Conservation (phyloP, 2,113 vertebrate species). For the Microcebus lehilahytsara region DNA sequence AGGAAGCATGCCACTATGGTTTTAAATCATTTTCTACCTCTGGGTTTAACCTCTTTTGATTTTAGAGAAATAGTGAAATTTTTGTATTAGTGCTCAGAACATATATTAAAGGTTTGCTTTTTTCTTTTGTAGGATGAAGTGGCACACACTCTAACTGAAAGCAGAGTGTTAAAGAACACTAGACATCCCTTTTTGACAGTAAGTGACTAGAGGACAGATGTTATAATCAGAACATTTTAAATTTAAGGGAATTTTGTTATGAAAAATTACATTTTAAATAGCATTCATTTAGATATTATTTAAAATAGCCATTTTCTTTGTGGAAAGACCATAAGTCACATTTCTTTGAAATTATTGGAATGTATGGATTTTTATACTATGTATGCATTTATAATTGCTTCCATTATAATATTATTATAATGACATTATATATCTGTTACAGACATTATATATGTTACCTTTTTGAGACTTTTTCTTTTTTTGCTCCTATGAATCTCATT, state of each 20-base stretch:
- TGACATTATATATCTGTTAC: background rate
- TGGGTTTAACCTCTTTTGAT: background rate
- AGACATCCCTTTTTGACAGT: slow-evolving; percentile 98
- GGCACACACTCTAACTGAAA: slow-evolving; percentile 98
- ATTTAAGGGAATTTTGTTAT: background rate
- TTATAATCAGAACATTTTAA: background rate
- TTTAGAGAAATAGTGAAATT: background rate
- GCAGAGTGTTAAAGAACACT: slow-evolving; percentile 97
- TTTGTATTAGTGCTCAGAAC: background rate
- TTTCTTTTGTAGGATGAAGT: slow-evolving; percentile 93
- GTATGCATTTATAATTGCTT: background rate
- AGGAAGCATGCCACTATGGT: background rate
- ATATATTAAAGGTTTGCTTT: slow-evolving; percentile 4
- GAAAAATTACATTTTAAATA: slow-evolving; percentile 1
- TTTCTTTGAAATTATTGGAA: background rate
- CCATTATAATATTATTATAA: background rate
- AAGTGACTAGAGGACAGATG: slow-evolving; percentile 80
- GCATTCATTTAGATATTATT: background rate
- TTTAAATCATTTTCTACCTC: background rate
- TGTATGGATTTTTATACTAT: background rate
- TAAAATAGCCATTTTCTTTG: slow-evolving; percentile 1
- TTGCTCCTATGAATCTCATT: background rate
- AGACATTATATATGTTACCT: background rate
- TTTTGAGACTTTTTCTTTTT: background rate
- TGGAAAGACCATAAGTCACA: background rate